Base-by-base conservation (phyloP, 2,888 invertebrate species). In the Parnassius glacialis region DNA sequence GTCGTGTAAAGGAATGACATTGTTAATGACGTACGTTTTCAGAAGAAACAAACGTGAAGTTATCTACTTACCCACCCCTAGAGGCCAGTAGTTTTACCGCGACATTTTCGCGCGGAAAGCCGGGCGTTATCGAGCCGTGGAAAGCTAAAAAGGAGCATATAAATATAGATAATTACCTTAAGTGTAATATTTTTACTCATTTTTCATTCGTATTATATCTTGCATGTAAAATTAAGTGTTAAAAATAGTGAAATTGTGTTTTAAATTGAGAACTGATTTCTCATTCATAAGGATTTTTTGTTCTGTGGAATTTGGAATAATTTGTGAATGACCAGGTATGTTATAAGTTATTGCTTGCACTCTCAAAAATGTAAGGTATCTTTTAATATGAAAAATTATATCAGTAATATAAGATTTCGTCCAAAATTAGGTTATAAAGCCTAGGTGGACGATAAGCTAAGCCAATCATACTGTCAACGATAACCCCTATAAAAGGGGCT, bases 91-190 rank as follows among this genome's bases (percentile, higher is more conserved):
- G 83, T 87, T 88, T 91, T 87, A 89, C 88, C 91, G 92, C 92
- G 90, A 90, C 89, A 90, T 92, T 92, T 90, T 91, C 92, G 92
- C 92, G 92, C 92, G 92, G 90, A 90, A 91, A 88, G 91, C 90
- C 90, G 90, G 90, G 87, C 90, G 89, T 89, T 90, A 91, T 89
- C 83, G 85, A 90, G 89, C 89, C 87, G 88, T 90, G 87, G 87
- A 90, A 90, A 88, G 75, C 83, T 85, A 74, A 83, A 86, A 87
- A 86, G 77, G 79, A 80, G 74, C 76, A 77, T 74, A 74, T 80
- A 68, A 70, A 75, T 74, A 78, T 69, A 72, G 76, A 75, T 73
- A 76, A 72, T 70, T 74, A 62, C 59, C 55, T 54, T 64, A 59
- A 62, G 55, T 68, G 65, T 68, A 61, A 68, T 55, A 68, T 63